A percentile compares a stretch with the other conserved stretches of the same genome.
These are phyloP conservation scores for Agrotis exclamationis DNA, from an alignment of 2,888 invertebrate species.

Conservation along the genomic window DNA sequence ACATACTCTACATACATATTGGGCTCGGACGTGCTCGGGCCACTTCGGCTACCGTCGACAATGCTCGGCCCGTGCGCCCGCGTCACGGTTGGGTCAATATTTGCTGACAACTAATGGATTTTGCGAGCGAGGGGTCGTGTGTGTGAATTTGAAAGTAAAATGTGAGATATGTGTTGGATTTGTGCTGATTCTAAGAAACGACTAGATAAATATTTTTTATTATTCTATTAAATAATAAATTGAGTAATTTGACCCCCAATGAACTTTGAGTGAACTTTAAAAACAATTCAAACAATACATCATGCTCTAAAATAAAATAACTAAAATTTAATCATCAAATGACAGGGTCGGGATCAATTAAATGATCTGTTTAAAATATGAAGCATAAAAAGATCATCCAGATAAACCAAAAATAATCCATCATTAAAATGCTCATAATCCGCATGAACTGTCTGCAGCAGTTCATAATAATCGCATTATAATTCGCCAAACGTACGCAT, in stretches of 20 bases:
- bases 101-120: slow-evolving; percentile 79
- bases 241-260: neutral
- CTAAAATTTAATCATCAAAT: neutral
- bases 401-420: slow-evolving; percentile 15
- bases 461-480: slow-evolving; percentile 78
- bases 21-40: slow-evolving; percentile 53
- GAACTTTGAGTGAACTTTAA: slow-evolving; percentile 27
- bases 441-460: slow-evolving; percentile 56
- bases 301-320: neutral
- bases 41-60: slow-evolving; percentile 59
- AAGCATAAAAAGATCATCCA: neutral
- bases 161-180: slow-evolving; percentile 33
- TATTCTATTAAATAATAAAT: neutral
- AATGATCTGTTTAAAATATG: neutral
- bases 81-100: slow-evolving; percentile 73
- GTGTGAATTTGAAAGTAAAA: slow-evolving; percentile 65
- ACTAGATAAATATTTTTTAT: neutral
- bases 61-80: slow-evolving; percentile 59
- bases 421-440: slow-evolving; percentile 58
- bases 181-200: slow-evolving; percentile 27
- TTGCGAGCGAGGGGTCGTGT: slow-evolving; percentile 67
- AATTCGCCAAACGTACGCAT: slow-evolving; percentile 61
- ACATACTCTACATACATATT: slow-evolving; percentile 42
- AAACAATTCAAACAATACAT: neutral
- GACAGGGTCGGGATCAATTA: neutral